Evolutionary conservation across 2,797 vertebrate species (phyloP).

Genomic region (Holocentrus rufus): DNA sequence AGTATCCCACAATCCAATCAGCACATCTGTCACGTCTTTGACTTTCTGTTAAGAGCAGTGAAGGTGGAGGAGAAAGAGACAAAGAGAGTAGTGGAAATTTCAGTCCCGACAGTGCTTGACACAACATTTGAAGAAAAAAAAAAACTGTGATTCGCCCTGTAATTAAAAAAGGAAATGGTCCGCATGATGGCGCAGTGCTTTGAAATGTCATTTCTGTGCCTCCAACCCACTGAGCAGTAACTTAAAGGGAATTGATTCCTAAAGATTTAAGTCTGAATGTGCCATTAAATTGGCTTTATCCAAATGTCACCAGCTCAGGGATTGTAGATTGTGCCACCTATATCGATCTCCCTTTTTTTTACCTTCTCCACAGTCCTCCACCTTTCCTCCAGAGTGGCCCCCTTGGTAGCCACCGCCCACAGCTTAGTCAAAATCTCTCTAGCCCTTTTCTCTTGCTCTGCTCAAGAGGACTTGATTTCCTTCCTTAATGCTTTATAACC

Average conservation of each 20-base stretch:
- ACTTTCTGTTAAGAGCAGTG: constrained; percentile 24
- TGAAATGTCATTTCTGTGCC: constrained; percentile 65
- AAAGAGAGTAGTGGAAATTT: constrained; percentile 61
- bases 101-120: constrained; percentile 72
- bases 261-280: constrained; percentile 56
- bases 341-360: constrained; percentile 67
- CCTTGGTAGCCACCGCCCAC: constrained; percentile 47
- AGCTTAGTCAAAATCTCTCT: constrained; percentile 64
- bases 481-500: constrained; percentile 78
- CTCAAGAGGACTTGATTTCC: constrained; percentile 72
- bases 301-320: constrained; percentile 72
- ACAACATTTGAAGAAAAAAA: constrained; percentile 33
- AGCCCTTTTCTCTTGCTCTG: constrained; percentile 51
- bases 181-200: constrained; percentile 28
- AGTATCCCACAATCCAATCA: constrained; percentile 32
- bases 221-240: constrained; percentile 33
- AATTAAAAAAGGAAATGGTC: constrained; percentile 70
- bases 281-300: constrained; percentile 67
- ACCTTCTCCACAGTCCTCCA: constrained; percentile 41
- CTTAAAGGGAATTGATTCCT: constrained; percentile 47
- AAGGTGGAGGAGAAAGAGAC: constrained; percentile 22
- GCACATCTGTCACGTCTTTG: constrained; percentile 18
- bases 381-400: constrained; percentile 54
- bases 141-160: constrained; percentile 53
- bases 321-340: constrained; percentile 55